Percentiles rank a stretch among this genome's conserved stretches.
phyloP scores from a whole-genome alignment of 2,113 vertebrate genomes.

The Empidonax alnorum region DNA sequence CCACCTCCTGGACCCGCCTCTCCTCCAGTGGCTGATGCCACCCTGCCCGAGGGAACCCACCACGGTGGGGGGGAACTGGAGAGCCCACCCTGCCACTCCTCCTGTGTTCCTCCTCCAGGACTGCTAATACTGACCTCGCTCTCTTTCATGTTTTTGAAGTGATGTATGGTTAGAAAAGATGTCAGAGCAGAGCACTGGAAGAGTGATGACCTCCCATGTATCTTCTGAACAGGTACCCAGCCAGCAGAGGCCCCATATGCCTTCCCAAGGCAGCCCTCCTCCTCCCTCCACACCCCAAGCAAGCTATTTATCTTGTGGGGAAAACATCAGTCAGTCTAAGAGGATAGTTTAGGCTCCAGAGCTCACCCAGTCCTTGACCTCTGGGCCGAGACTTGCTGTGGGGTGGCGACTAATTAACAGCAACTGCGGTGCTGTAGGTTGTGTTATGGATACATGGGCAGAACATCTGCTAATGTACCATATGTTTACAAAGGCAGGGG shows the following conservation, averaged over 20 bases:
- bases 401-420: not conserved
- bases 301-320: not conserved
- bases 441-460: not conserved
- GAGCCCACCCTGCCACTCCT: accelerated
- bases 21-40: not conserved
- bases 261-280: not conserved
- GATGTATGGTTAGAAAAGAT: not conserved
- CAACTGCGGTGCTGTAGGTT: not conserved
- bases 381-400: not conserved
- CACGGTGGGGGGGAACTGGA: not conserved
- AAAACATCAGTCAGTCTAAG: not conserved
- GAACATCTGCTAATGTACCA: not conserved
- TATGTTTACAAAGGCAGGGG: not conserved
- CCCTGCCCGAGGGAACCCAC: not conserved
- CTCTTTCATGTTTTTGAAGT: not conserved
- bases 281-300: not conserved
- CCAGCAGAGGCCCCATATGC: not conserved
- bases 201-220: not conserved
- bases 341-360: conserved; percentile 34
- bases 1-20: not conserved
- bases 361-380: conserved; percentile 48
- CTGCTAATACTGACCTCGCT: not conserved
- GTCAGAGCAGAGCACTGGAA: not conserved
- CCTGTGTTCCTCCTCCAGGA: not conserved
- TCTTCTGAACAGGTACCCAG: conserved; percentile 12